Base-by-base conservation (phyloP, 2,113 vertebrate species). In the Ameiurus melas region DNA sequence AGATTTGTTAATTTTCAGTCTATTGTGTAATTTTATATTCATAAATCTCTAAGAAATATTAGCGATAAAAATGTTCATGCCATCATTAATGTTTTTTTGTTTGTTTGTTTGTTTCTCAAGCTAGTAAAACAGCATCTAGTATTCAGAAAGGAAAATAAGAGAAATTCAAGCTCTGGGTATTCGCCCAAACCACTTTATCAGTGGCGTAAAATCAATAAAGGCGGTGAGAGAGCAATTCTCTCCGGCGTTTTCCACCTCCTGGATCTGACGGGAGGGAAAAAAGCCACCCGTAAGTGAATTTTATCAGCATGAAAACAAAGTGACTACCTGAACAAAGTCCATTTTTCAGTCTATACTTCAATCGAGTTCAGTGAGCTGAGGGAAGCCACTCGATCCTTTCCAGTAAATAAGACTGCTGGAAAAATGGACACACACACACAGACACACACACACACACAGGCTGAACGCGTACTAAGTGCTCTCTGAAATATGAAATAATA, bases 251-350 rank as follows among this genome's bases (percentile, higher is more conserved):
- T 94, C 92, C 93, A 93, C 94, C 90, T 89, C 97, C 96, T 95
- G 97, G 97, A 97, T 97, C 94, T 93, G 89, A 88, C 85, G 70
- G 92, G 89, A 93, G 94, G 92, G 92, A 93, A 94, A 94, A 94
- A 87, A 88, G 89, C 90, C 89, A 85, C 91, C 91, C 86, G 90
- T 93, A 94, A 95, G 94, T 92, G 93, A 96, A 95, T 95, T 94
- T 94, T 94, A 95, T 94, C 95, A 94, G 94, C 96, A 96, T 96
- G 95, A 96, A 96, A 96, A 96, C 95, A 96, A 96, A 96, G 95
- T 96, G 95, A 96, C 95, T 95, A 95, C 95, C 95, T 95, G 94
- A 96, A 96, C 96, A 94, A 96, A 96, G 94, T 95, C 94, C 88
- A 96, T 96, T 96, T 95, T 94, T 95, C 94, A 96, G 93, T 93